These are phyloP conservation scores for Centropus unirufus DNA, from an alignment of 2,113 vertebrate species.

Conservation along the genomic window DNA sequence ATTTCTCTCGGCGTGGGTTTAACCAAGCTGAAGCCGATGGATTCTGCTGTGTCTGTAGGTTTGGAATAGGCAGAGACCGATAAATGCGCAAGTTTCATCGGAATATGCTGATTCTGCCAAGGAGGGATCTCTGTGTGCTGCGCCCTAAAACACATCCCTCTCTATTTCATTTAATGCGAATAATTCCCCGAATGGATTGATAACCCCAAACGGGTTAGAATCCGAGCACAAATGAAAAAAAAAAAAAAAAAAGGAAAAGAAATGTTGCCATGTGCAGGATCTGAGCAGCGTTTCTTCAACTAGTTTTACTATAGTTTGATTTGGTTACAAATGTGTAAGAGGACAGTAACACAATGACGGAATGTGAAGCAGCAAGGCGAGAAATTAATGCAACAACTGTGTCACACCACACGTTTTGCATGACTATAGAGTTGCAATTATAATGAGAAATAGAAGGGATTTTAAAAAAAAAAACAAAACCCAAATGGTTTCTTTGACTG, in stretches of 20 bases:
- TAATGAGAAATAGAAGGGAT: background rate
- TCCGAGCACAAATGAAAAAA: background rate
- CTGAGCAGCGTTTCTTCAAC: background rate
- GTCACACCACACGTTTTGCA: background rate
- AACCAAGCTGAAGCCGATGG: background rate
- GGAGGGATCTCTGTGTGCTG: background rate
- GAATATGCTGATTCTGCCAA: background rate
- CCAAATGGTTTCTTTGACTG: background rate
- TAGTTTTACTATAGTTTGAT: constrained; percentile 28
- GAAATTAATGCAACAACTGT: background rate
- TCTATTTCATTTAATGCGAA: background rate
- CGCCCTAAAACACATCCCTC: background rate
- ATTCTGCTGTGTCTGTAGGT: background rate
- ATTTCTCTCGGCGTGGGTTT: constrained; percentile 9
- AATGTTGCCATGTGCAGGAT: background rate
- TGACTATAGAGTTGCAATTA: background rate
- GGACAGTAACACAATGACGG: constrained; percentile 4
- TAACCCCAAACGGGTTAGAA: background rate
- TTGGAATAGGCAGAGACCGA: background rate
- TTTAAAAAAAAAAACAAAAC: background rate
- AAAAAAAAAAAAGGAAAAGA: background rate
- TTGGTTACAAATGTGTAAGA: background rate
- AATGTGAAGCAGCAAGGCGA: background rate
- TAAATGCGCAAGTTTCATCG: background rate
- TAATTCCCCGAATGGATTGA: background rate